Evolutionary conservation across 2,113 vertebrate species (phyloP), one percentile per base, ranked within the genome.

Genomic region (Macquaria australasica): DNA sequence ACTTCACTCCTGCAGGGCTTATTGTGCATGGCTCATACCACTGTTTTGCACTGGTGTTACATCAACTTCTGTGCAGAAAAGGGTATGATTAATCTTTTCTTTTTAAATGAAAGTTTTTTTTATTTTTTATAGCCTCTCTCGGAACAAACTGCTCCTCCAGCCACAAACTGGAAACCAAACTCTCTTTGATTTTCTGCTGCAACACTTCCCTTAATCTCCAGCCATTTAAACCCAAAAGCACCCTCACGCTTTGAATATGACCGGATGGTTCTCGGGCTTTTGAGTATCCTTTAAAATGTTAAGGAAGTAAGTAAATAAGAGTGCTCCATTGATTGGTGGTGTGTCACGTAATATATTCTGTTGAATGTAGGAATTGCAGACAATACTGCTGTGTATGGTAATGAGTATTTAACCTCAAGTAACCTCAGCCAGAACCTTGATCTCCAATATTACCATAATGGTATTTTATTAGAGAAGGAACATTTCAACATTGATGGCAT

Each of bases 41-140:
- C 58, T 37, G 31, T 50, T 75, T 89, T 69, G 67, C 67, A 69
- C 67, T 20, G 25, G 43, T 50, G 67, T 69, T 69, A 12, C 67
- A 69, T 69, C 90, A 92, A 79, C 70, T 63, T 23, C 50, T 72
- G 48, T 56, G 60, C 39, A 78, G 60, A 75, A 83, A 85, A 51
- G 14, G 23, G 5, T 43, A 43, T 59, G 34, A 84, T 82, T 74
- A 66, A 45, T 78, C 45, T 50, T 31, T 31, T 31, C 2, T 31
- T 31, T 72, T 6, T 21, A 55, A 74, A 60, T 59, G 45, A 7
- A 34, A 5, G 20, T 4, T 18, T 58, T 73, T 55, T 58, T 73
- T 64, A 41, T 56, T 72, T 59, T 67, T 72, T 77, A 79, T 21
- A 34, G 37, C 39, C 5, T 60, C 14, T 53, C 68, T 51, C 4